A percentile compares a stretch with the other conserved stretches of the same genome.
These are phyloP conservation scores for Hucho hucho DNA, from an alignment of 2,113 vertebrate species.

Conservation along the genomic window DNA sequence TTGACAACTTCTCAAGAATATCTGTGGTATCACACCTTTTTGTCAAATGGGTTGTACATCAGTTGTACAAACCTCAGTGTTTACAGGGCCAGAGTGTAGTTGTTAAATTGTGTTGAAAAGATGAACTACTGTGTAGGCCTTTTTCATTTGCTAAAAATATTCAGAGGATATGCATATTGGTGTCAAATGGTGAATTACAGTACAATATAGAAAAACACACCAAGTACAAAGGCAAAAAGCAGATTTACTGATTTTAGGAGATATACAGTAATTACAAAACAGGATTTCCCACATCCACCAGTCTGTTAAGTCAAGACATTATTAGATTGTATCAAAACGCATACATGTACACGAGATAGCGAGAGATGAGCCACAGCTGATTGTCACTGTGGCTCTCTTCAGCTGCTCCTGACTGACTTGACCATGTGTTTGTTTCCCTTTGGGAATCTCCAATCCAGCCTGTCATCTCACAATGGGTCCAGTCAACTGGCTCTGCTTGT, in stretches of 20 bases:
- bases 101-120: too few relatives aligned
- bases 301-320: slow-evolving; percentile 21
- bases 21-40: too few relatives aligned
- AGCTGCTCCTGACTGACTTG: neutral
- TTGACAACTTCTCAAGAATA: neutral
- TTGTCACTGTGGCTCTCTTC: neutral
- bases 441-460: slow-evolving; percentile 8
- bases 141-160: neutral
- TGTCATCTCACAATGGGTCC: neutral
- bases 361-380: neutral
- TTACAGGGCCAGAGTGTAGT: too few relatives aligned
- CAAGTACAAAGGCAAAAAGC: slow-evolving; percentile 37
- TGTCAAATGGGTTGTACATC: too few relatives aligned
- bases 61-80: too few relatives aligned
- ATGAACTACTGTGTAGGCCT: neutral
- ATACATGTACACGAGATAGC: slow-evolving; percentile 23
- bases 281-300: slow-evolving; percentile 14
- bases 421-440: neutral
- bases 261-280: slow-evolving; percentile 40
- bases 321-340: slow-evolving; percentile 40
- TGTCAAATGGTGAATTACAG: neutral
- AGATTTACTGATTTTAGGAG: slow-evolving; percentile 37
- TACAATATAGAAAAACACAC: slow-evolving; percentile 13
- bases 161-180: neutral
- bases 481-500: neutral